phyloP scores from a whole-genome alignment of 2,113 vertebrate species.

The Plotosus lineatus region DNA sequence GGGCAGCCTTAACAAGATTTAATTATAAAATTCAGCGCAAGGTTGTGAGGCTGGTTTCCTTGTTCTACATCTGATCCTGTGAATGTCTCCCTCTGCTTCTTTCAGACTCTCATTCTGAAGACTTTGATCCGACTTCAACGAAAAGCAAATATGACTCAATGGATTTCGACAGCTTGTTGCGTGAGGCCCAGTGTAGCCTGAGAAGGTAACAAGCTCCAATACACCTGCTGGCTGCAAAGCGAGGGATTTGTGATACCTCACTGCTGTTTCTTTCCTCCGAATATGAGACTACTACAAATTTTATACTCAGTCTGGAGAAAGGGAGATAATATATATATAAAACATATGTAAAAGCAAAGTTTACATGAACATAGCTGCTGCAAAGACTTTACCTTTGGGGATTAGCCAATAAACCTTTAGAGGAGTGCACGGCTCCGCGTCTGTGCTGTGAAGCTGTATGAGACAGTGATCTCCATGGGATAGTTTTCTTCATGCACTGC shows the following conservation, averaged over 20 bases:
- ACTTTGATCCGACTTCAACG: conserved; percentile 98
- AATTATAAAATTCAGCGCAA: neutral
- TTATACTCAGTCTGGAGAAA: conserved; percentile 86
- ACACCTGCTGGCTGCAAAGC: conserved; percentile 62
- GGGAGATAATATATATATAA: conserved; percentile 40
- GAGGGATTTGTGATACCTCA: conserved; percentile 76
- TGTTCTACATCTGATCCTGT: conserved; percentile 5
- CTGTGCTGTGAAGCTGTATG: conserved; percentile 68
- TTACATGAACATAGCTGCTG: conserved; percentile 99
- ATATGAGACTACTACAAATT: conserved; percentile 82
- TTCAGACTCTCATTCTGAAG: conserved; percentile 94
- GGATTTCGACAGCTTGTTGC: conserved; percentile 99
- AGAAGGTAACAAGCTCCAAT: conserved; percentile 89
- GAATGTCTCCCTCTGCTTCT: conserved; percentile 51
- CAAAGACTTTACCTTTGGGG: conserved; percentile 70
- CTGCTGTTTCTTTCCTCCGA: conserved; percentile 76
- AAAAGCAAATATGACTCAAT: conserved; percentile 99
- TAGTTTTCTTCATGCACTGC: conserved; percentile 74
- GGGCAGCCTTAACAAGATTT: neutral
- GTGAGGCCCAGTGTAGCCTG: conserved; percentile 95
- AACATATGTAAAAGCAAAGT: conserved; percentile 83
- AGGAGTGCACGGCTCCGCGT: conserved; percentile 59
- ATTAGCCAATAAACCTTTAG: conserved; percentile 69
- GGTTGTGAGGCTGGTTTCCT: neutral
- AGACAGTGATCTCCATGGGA: conserved; percentile 63